Evolutionary conservation across 1,140 invertebrate genomes (phyloP).

Genomic region (Scaptodrosophila lebanonensis): DNA sequence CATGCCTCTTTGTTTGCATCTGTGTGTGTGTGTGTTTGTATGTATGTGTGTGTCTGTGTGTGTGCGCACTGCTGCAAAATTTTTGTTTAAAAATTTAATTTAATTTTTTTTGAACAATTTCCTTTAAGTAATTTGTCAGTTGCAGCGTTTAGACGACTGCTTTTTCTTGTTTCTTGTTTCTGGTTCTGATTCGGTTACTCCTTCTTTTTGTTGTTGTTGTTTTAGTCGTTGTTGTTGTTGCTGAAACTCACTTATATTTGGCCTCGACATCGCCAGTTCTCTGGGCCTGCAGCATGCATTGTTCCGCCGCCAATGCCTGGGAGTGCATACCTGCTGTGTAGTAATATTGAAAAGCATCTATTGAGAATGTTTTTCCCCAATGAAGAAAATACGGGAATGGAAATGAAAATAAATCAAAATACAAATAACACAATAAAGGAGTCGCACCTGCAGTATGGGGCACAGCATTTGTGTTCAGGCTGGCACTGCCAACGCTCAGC

Average conservation of each 20-base stretch:
- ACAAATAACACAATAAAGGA: not conserved
- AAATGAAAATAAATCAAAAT: slow-evolving; percentile 37
- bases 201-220: slow-evolving; percentile 50
- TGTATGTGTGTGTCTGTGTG: slow-evolving; percentile 32
- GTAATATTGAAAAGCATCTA: slow-evolving; percentile 71
- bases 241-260: no score
- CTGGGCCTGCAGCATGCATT: not conserved
- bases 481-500: slow-evolving; percentile 27
- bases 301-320: slow-evolving; percentile 28
- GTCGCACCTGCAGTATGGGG: slow-evolving; percentile 49
- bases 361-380: slow-evolving; percentile 55
- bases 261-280: slow-evolving; percentile 1
- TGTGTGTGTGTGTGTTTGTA: slow-evolving; percentile 20
- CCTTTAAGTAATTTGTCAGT: slow-evolving; percentile 63
- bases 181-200: not conserved
- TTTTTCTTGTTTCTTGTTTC: slow-evolving; percentile 18
- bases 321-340: slow-evolving; percentile 54
- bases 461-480: slow-evolving; percentile 28
- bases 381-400: slow-evolving; percentile 29
- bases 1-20: slow-evolving; percentile 36
- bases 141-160: slow-evolving; percentile 31
- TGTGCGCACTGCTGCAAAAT: slow-evolving; percentile 46
- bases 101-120: slow-evolving; percentile 32
- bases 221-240: slow-evolving; percentile 28
- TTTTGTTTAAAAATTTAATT: slow-evolving; percentile 8